Evolutionary conservation across 2,113 vertebrate species (phyloP).

Genomic region (Dicerorhinus sumatrensis): DNA sequence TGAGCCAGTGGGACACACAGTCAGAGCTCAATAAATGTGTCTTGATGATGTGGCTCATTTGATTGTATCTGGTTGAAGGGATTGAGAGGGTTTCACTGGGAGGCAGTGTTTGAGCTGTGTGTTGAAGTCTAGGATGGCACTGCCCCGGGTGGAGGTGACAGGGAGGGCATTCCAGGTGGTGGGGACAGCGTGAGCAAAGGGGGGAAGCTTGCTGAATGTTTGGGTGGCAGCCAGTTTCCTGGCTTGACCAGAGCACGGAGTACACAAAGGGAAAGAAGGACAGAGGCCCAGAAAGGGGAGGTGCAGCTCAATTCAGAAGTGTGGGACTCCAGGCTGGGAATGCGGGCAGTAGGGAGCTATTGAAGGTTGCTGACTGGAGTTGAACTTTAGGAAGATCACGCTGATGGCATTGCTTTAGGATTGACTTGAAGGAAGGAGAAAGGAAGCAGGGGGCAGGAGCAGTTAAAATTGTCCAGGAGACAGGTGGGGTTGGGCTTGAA

Average conservation of each 20-base stretch:
- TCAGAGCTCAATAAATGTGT: background rate
- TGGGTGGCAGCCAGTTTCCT: background rate
- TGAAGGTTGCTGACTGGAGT: background rate
- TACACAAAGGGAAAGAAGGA: background rate
- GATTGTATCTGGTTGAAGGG: background rate
- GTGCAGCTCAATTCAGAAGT: background rate
- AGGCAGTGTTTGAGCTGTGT: background rate
- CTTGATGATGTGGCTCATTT: background rate
- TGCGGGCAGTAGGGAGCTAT: background rate
- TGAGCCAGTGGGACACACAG: background rate
- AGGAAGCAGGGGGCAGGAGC: background rate
- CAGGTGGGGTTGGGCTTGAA: background rate
- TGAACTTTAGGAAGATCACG: background rate
- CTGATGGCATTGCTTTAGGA: background rate
- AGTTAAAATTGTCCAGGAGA: background rate
- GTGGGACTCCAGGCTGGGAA: background rate
- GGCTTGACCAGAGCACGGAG: background rate
- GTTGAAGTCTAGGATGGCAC: background rate
- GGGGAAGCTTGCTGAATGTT: background rate
- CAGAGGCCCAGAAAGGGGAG: background rate
- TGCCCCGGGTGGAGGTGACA: background rate
- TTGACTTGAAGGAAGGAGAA: background rate
- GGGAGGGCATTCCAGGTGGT: background rate
- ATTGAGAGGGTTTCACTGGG: background rate
- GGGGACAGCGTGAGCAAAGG: background rate